Conservation (phyloP, 2,797 vertebrate species). For the Coluber constrictor region DNA sequence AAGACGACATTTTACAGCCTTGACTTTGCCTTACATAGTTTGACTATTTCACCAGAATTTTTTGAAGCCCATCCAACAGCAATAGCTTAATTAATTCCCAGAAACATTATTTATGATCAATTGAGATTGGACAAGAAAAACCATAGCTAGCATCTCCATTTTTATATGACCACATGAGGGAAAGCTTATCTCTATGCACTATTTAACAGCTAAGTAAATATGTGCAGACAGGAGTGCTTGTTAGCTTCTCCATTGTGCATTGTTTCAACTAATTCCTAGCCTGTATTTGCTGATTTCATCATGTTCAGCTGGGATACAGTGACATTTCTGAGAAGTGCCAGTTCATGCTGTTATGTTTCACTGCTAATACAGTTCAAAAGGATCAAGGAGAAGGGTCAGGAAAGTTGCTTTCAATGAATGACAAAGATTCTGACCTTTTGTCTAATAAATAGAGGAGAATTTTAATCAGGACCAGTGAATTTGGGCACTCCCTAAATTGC, state of each 20-base stretch:
- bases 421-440: not conserved
- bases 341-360: not conserved
- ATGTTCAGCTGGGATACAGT: conserved; percentile 38
- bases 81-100: not conserved
- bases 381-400: not conserved
- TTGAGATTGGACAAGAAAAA: conserved; percentile 4
- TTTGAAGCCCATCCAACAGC: conserved; percentile 15
- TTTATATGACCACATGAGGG: conserved; percentile 16
- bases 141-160: conserved; percentile 14
- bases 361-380: not conserved
- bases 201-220: not conserved
- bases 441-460: not conserved
- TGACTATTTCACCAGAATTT: conserved; percentile 29
- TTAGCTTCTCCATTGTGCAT: conserved; percentile 14
- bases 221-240: not conserved
- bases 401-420: not conserved
- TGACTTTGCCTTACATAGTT: not conserved
- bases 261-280: conserved; percentile 48
- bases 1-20: not conserved
- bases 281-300: conserved; percentile 55
- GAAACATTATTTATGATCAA: conserved; percentile 9
- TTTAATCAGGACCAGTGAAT: not conserved
- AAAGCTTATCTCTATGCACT: not conserved
- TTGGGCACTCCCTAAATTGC: not conserved
- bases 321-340: not conserved